A percentile compares a stretch with the other conserved stretches of the same genome.
These are phyloP conservation scores for Colistium nudipinnis DNA, from an alignment of 2,113 vertebrate genomes.

Conservation along the genomic window DNA sequence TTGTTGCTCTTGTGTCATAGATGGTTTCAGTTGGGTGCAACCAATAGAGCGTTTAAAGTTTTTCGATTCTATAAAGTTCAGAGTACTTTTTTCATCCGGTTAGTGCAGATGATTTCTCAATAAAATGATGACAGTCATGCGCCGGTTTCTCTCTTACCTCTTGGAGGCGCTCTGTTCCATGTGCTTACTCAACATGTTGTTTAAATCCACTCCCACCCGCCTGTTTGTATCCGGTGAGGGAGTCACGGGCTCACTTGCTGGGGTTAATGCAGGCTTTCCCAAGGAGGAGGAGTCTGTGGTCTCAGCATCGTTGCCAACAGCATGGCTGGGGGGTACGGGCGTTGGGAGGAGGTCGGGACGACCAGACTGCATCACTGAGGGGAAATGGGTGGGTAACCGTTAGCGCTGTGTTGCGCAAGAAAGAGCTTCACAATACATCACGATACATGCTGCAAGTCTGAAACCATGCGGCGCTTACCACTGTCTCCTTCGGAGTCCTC, in stretches of 20 bases:
- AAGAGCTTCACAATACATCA: conserved; percentile 20
- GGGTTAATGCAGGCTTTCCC: conserved; percentile 63
- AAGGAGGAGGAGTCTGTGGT: conserved; percentile 74
- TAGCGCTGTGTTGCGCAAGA: conserved; percentile 17
- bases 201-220: conserved; percentile 46
- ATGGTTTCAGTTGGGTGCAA: not conserved
- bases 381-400: conserved; percentile 7
- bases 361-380: conserved; percentile 79
- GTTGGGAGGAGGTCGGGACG: conserved; percentile 88
- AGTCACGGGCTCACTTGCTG: conserved; percentile 24
- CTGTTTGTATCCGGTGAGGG: conserved; percentile 7
- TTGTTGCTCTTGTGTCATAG: not conserved
- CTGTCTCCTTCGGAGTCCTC: conserved; percentile 80
- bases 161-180: conserved; percentile 38
- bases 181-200: conserved; percentile 23
- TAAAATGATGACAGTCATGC: not conserved
- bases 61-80: not conserved
- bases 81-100: not conserved
- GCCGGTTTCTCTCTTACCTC: conserved; percentile 42
- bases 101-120: not conserved
- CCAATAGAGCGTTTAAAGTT: too few relatives aligned
- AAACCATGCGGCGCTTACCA: conserved; percentile 74
- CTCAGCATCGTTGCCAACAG: conserved; percentile 75
- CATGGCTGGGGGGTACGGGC: conserved; percentile 75
- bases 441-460: conserved; percentile 12